A percentile compares a stretch with the other conserved stretches of the same genome.
Conservation (phyloP, 2,797 vertebrate species). For the Poeciliopsis presidionis region DNA sequence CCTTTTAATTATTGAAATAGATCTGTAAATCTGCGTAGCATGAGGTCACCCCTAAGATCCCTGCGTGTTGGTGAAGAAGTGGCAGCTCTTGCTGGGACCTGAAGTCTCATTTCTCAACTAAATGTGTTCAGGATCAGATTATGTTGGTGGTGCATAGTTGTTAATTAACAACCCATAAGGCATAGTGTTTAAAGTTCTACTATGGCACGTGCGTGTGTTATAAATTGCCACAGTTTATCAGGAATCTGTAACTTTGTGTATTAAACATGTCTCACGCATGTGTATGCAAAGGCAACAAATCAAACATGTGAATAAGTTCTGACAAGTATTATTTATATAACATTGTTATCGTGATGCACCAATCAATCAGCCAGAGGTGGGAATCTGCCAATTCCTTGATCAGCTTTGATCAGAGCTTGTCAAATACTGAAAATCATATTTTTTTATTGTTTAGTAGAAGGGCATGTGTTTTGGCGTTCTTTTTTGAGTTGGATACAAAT, state of each 20-base stretch:
- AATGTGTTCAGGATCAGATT: background rate
- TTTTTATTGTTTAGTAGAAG: background rate
- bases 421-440: background rate
- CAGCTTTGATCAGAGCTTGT: background rate
- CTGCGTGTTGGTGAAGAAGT: constrained; percentile 6
- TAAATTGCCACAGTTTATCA: constrained; percentile 13
- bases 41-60: constrained; percentile 53
- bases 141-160: background rate
- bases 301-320: background rate
- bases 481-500: background rate
- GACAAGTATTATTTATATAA: background rate
- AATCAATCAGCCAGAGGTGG: background rate
- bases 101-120: background rate
- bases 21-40: constrained; percentile 24
- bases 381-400: background rate
- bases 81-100: constrained; percentile 29
- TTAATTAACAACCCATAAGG: background rate
- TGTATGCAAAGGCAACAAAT: background rate
- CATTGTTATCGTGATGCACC: background rate
- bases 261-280: background rate
- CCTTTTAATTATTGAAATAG: constrained; percentile 37
- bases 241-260: background rate
- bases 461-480: background rate
- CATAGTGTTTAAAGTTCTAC: background rate
- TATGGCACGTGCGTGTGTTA: background rate